Evolutionary conservation across 2,888 invertebrate genomes (phyloP).

Genomic region (Eumacrocentrus americanus): DNA sequence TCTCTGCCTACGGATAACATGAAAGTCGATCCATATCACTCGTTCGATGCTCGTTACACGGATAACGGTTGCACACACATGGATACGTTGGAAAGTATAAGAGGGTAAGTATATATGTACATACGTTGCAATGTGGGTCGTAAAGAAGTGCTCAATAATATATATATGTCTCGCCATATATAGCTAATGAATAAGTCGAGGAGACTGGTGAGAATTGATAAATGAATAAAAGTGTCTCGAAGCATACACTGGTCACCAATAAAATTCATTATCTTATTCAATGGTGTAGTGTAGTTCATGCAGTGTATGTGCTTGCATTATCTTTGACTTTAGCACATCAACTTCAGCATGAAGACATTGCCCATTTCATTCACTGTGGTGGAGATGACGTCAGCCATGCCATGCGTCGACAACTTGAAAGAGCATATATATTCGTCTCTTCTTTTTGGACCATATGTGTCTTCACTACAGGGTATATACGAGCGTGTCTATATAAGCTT

Average conservation of each 20-base stretch:
- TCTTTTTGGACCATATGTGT: not conserved
- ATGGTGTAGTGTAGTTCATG: too few species aligned
- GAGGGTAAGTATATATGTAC: not conserved
- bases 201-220: conserved; percentile 1
- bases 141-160: not conserved
- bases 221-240: not conserved
- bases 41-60: not conserved
- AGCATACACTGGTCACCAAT: not conserved
- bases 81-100: too few species aligned
- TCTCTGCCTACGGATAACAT: not conserved
- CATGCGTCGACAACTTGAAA: not conserved
- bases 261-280: not conserved
- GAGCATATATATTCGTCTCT: not conserved
- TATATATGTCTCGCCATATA: not conserved
- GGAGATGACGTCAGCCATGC: not conserved
- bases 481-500: not conserved
- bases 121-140: not conserved
- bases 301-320: too few species aligned
- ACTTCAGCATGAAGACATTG: too few species aligned
- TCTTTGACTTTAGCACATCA: too few species aligned
- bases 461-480: not conserved
- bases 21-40: conserved; percentile 9
- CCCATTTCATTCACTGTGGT: conserved; percentile 6
- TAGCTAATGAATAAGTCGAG: not conserved
- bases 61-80: not conserved